Evolutionary conservation across 2,797 vertebrate species (phyloP).

Genomic region (Euphonia xanthogaster): DNA sequence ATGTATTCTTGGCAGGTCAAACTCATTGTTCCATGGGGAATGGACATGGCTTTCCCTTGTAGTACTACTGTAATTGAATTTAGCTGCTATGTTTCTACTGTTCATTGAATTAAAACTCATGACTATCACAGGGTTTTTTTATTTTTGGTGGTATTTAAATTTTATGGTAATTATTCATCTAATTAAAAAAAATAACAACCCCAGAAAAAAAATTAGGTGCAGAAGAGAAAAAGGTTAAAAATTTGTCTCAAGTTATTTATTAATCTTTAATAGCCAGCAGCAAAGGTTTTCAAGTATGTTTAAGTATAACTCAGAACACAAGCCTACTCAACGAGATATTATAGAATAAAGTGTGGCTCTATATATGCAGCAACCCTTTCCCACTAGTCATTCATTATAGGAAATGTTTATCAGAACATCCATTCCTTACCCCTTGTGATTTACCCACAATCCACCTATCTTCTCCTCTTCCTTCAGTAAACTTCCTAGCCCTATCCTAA

Average conservation of each 20-base stretch:
- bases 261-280: neutral
- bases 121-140: neutral
- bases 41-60: neutral
- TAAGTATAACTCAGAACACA: neutral
- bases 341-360: neutral
- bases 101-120: neutral
- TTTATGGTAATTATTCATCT: neutral
- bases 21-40: neutral
- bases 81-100: neutral
- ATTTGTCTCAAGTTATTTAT: neutral
- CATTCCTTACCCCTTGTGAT: neutral
- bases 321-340: neutral
- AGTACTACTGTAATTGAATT: neutral
- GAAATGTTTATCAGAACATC: conserved; percentile 35
- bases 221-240: neutral
- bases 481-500: neutral
- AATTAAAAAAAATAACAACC: neutral
- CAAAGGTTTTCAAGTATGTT: neutral
- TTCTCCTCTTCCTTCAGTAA: neutral
- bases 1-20: neutral
- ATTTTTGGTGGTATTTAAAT: neutral
- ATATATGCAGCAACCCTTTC: neutral
- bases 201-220: neutral
- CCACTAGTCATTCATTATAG: conserved; percentile 5
- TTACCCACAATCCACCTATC: neutral